Evolutionary conservation across 2,797 vertebrate genomes (phyloP).

Genomic region (Anguilla megastoma): DNA sequence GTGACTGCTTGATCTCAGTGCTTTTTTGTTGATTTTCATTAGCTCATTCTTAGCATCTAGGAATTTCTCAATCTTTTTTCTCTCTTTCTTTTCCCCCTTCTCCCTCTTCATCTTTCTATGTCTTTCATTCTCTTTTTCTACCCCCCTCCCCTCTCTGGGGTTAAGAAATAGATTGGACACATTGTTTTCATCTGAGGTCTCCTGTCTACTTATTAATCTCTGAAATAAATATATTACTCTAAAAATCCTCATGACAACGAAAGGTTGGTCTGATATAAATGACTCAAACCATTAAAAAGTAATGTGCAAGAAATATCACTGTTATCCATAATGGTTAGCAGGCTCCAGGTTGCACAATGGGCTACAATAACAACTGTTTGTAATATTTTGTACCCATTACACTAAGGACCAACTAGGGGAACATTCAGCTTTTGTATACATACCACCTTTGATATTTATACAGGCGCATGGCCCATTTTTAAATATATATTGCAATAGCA

Average conservation of each 20-base stretch:
- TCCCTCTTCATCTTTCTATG: neutral
- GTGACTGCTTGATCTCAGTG: neutral
- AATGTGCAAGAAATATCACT: neutral
- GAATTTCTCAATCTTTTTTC: neutral
- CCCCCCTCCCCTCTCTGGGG: neutral
- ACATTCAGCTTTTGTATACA: neutral
- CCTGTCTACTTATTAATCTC: neutral
- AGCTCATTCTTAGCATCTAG: neutral
- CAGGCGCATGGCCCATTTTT: neutral
- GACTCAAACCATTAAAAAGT: neutral
- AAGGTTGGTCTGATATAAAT: neutral
- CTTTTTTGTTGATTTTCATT: constrained; percentile 20
- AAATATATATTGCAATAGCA: neutral
- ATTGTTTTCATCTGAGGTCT: neutral
- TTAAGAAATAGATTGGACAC: neutral
- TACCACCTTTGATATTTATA: neutral
- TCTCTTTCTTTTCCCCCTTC: neutral
- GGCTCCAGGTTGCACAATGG: neutral
- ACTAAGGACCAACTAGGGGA: neutral
- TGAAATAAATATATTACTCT: neutral
- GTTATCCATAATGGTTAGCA: neutral
- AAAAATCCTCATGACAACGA: neutral
- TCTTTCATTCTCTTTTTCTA: neutral
- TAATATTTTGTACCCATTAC: neutral
- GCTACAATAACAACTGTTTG: neutral